Evolutionary conservation across 2,888 invertebrate genomes (phyloP), one percentile per base, ranked within the genome.

Genomic region (Drosophila atroscutellata): DNA sequence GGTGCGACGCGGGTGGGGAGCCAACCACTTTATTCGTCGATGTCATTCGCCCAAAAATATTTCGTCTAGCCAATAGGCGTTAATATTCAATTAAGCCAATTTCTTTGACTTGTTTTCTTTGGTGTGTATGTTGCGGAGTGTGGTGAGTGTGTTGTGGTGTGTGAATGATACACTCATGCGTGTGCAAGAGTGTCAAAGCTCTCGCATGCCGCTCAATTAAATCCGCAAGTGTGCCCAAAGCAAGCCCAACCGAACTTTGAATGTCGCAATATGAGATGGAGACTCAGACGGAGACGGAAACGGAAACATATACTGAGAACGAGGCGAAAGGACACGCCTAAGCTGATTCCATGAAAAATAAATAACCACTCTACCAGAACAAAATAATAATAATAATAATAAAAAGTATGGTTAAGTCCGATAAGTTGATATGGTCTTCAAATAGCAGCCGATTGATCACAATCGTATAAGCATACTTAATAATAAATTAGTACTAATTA

Each of bases 51-150:
- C 63, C 63, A 20, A 78, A 75, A 74, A 75, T 74, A 77, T 79
- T 77, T 81, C 70, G 79, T 63, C 72, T 75, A 60, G 77, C 72
- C 80, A 82, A 80, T 72, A 80, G 80, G 80, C 84, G 84, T 86
- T 83, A 86, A 86, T 83, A 86, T 83, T 86, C 83, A 80, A 83
- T 83, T 84, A 86, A 86, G 63, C 64, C 84, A 83, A 72, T 80
- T 84, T 81, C 72, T 66, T 51, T 36, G 61, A 54, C 36, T 28
- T 7, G 45, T 45, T 45, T 20, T 20, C 20, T 45, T 20, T 20
- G n/a, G 32, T 26, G 52, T 39, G 57, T 34, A 52, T 11, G 47
- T 28, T 32, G 32, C 26, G 36, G 55, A 28, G 56, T 24, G 30
- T 47, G 55, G 58, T 28, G 0, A 24, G 39, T 62, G 64, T 58